Base-by-base conservation (phyloP, 2,888 invertebrate genomes). In the Cryptocheilus praepositus region DNA sequence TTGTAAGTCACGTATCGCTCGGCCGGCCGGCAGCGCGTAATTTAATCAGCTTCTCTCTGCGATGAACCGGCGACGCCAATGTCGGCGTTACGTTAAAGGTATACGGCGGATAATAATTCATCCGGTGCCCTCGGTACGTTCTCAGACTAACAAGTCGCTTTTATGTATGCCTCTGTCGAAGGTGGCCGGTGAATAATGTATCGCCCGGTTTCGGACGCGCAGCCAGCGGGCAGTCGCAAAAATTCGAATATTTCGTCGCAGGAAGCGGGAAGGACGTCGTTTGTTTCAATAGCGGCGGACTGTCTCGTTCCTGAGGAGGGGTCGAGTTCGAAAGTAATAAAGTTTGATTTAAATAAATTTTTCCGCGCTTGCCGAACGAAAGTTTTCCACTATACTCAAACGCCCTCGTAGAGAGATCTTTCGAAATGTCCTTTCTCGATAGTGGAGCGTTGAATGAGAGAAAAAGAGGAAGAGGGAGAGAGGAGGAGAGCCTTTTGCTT, bases 1-100 rank as follows among this genome's bases (percentile, higher is more conserved):
- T 82, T 81, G 83, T 85, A 84, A 86, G 86, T 86, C 85, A 86
- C 87, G 87, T 86, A 85, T 81, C 74, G 79, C 73, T 72, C 74
- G 70, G 66, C 69, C 21, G 45, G 74, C 77, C 54, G 53, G 54
- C 67, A 13, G 61, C 61, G 18, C 72, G 71, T 81, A 84, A 85
- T 85, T 83, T 77, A 79, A 85, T 85, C 79, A 81, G 72, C 71
- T 74, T 43, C 70, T 74, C 67, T 54, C 28, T 62, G 21, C 53
- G 11, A 53, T 53, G 25, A 53, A 22, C 25, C 21, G 15, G 53
- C 53, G 2, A 25, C 25, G 25, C 25, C n/a, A 22, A 15, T 5
- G 15, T 21, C 53, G 19, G 53, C 53, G 36, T 36, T 36, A 36
- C 11, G 22, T 69, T 58, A 49, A 49, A 49, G 49, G 49, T 49